Conservation (phyloP, 2,888 invertebrate genomes). For the Meteorus cinctellus region DNA sequence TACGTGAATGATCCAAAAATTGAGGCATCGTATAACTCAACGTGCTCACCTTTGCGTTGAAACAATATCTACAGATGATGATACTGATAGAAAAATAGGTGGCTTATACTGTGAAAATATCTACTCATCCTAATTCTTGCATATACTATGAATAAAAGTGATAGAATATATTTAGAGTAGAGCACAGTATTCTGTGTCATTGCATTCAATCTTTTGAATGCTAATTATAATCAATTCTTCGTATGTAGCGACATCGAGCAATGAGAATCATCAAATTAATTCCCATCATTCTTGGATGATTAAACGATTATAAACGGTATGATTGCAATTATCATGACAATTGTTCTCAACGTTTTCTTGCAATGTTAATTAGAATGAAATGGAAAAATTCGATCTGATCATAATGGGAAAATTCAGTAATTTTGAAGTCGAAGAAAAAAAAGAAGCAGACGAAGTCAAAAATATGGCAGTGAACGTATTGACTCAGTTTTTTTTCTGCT, state of each 20-base stretch:
- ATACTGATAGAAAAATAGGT: no score
- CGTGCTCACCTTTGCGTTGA: neutral
- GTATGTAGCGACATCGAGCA: neutral
- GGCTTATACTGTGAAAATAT: no score
- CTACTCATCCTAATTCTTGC: neutral
- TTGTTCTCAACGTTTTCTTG: neutral
- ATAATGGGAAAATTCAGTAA: neutral
- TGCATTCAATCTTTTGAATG: neutral
- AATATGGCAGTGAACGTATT: no score
- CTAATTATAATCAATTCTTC: constrained; percentile 3
- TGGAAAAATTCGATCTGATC: neutral
- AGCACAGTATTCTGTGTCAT: neutral
- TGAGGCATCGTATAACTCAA: neutral
- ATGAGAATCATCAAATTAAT: constrained; percentile 10
- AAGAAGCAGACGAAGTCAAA: neutral
- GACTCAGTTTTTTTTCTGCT: no score
- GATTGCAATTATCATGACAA: neutral
- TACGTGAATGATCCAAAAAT: neutral
- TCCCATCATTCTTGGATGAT: neutral
- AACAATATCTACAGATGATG: neutral
- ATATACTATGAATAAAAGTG: neutral
- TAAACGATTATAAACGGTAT: neutral
- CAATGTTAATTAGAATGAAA: neutral
- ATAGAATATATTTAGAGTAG: neutral
- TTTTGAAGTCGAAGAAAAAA: neutral